Percentiles rank a stretch among this genome's conserved stretches.
Evolutionary conservation across 1,140 invertebrate species (phyloP).

Genomic region (Muscidifurax raptorellus): DNA sequence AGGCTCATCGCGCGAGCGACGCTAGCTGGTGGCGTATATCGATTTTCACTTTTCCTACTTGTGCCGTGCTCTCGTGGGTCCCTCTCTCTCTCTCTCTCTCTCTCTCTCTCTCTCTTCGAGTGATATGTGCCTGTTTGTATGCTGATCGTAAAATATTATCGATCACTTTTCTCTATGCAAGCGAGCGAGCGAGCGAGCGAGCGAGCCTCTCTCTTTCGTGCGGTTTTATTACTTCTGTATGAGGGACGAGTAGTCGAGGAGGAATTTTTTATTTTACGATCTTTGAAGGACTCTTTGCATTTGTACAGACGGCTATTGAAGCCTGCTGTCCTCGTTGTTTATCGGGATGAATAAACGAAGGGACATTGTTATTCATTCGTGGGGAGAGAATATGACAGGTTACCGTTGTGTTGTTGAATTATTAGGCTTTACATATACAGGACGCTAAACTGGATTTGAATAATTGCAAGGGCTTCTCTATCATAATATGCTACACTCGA

Average conservation of each 20-base stretch:
- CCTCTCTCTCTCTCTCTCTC: background rate
- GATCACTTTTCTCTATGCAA: conserved; percentile 27
- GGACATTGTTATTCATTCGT: background rate
- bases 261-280: conserved; percentile 11
- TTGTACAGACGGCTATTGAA: background rate
- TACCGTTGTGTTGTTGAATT: background rate
- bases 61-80: background rate
- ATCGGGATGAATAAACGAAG: background rate
- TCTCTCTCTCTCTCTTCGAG: background rate
- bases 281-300: conserved; percentile 3
- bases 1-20: background rate
- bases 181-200: background rate
- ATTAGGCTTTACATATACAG: background rate
- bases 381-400: background rate
- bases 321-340: background rate
- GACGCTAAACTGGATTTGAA: background rate
- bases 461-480: background rate
- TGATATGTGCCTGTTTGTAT: conserved; percentile 47
- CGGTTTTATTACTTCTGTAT: conserved; percentile 23
- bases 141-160: conserved; percentile 50
- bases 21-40: conserved; percentile 10
- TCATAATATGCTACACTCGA: background rate
- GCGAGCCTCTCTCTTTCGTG: background rate
- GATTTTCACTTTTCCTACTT: conserved; percentile 51
- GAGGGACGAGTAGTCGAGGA: background rate